Conservation (phyloP, 2,888 invertebrate species). For the Drosophila nr. perissopoda region DNA sequence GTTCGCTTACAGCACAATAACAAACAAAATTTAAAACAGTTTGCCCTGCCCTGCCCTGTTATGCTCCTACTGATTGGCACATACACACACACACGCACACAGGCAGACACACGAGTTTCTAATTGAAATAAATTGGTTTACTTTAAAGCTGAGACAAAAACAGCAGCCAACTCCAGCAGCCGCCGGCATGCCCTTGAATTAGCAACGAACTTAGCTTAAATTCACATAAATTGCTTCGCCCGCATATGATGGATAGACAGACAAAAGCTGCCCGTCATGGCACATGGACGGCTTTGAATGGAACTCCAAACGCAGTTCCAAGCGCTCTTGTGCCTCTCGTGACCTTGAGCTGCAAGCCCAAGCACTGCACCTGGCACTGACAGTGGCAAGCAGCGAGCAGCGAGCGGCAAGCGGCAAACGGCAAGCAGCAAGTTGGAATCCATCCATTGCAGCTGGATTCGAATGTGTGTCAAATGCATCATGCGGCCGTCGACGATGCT, state of each 20-base stretch:
- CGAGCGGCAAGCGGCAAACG: slow-evolving; percentile 4
- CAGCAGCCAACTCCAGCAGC: slow-evolving; percentile 45
- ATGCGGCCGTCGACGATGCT: slow-evolving; percentile 61
- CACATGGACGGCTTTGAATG: slow-evolving; percentile 44
- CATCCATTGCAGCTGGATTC: slow-evolving; percentile 53
- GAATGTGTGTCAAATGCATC: slow-evolving; percentile 80
- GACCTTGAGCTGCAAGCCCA: slow-evolving; percentile 60
- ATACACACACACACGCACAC: slow-evolving; percentile 13
- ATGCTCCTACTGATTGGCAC: slow-evolving; percentile 11
- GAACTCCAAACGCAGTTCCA: slow-evolving; percentile 27
- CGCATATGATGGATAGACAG: slow-evolving; percentile 30
- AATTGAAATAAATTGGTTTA: slow-evolving; percentile 75
- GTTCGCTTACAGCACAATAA: slow-evolving; percentile 28
- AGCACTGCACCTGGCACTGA: slow-evolving; percentile 5
- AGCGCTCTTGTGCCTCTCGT: slow-evolving; percentile 28
- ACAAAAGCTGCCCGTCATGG: slow-evolving; percentile 61
- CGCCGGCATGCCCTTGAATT: slow-evolving; percentile 76
- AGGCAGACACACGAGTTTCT: slow-evolving; percentile 60
- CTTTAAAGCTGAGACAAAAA: slow-evolving; percentile 9
- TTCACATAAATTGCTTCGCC: slow-evolving; percentile 68
- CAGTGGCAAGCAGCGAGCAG: slow-evolving; percentile 9
- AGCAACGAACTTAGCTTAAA: slow-evolving; percentile 67
- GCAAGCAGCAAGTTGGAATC: slow-evolving; percentile 29
- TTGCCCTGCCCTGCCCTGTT: slow-evolving; percentile 14
- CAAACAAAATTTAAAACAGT: slow-evolving; percentile 22